Base-by-base conservation (phyloP, 2,797 vertebrate genomes). In the Xerus rutilus region DNA sequence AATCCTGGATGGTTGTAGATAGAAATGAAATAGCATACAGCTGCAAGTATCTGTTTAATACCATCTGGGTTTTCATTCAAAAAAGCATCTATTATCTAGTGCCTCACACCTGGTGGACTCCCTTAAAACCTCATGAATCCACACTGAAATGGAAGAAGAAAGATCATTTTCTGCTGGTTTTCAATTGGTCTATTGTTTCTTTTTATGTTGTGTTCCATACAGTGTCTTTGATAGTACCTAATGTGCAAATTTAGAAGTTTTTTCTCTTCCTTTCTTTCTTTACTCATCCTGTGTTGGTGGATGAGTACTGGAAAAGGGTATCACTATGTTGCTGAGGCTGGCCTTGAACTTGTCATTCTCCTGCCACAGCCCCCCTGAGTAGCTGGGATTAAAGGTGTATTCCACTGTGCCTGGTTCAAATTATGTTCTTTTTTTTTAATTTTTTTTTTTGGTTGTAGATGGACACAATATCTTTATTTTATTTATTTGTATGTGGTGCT, bases 31-130 rank as follows among this genome's bases (percentile, higher is more conserved):
- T 17, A 64, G 3, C 54, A 20, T 64, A 64, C 15, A 95, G 79
- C 59, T 94, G 54, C 13, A 70, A 85, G 57, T 35, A 65, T 88
- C 49, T 82, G n/a, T 62, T 89, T 78, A 65, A 57, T 65, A 54
- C 14, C 82, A 86, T 70, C 81, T 87, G 52, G n/a, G 35, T 83
- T 89, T 89, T 93, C 52, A 54, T 74, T 91, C 77, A 88, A 79
- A 59, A 91, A 69, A 83, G 11, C 0, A 13, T 76, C 4, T 1
- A 30, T 93, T 86, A 79, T 54, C 30, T 25, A 12, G 4, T 62
- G 64, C 15, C 15, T 77, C 35, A 91, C 30, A 95, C 73, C 78
- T 92, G 77, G 64, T 92, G 0, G 20, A 25, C 25, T 90, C 83
- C n/a, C 57, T 82, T 77, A 82, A 88, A 43, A 10, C 18, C n/a